phyloP scores from a whole-genome alignment of 2,797 vertebrate genomes.

The Thaleichthys pacificus region DNA sequence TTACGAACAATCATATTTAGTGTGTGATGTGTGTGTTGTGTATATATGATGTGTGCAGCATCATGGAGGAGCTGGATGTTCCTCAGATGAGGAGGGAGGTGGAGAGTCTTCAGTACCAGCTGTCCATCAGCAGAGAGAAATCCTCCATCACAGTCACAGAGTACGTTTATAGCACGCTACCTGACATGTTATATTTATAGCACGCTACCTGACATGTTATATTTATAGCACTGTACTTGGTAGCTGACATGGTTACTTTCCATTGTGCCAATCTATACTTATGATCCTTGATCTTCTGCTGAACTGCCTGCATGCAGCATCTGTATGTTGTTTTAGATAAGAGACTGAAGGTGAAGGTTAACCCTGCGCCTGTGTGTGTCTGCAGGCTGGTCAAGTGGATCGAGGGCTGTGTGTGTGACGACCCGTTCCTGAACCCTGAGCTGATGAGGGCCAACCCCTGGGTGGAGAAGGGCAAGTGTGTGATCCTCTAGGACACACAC shows the following conservation, averaged over 20 bases:
- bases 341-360: neutral
- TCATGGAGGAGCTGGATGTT: constrained; percentile 91
- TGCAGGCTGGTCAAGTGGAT: constrained; percentile 93
- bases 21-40: neutral
- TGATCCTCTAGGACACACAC: constrained; percentile 77
- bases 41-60: constrained; percentile 35
- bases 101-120: constrained; percentile 92
- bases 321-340: no score
- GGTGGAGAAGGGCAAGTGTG: constrained; percentile 96
- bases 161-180: constrained; percentile 73
- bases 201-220: no score
- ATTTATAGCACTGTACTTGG: no score
- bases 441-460: constrained; percentile 95
- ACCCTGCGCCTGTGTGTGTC: neutral
- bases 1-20: neutral
- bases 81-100: constrained; percentile 95
- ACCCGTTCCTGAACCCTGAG: constrained; percentile 94
- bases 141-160: constrained; percentile 91
- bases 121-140: constrained; percentile 91
- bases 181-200: constrained; percentile 1
- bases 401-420: constrained; percentile 87
- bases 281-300: no score
- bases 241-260: no score
- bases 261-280: no score
- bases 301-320: no score